Conservation (phyloP, 2,113 vertebrate genomes). For the Physeter macrocephalus region DNA sequence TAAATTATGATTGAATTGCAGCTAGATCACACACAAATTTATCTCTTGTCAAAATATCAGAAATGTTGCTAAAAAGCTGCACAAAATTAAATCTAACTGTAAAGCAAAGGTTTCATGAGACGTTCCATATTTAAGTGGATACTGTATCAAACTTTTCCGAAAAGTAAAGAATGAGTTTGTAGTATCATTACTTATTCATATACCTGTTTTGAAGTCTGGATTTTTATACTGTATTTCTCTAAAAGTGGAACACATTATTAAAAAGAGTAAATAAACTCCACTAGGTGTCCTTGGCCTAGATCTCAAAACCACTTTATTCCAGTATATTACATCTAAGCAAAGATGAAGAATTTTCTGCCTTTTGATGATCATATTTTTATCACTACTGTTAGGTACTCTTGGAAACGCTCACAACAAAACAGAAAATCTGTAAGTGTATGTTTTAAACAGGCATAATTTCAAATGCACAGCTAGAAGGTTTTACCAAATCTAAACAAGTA, state of each 20-base stretch:
- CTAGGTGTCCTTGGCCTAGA: neutral
- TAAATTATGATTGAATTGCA: neutral
- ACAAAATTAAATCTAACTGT: neutral
- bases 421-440: conserved; percentile 36
- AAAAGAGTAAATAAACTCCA: neutral
- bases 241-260: neutral
- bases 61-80: neutral
- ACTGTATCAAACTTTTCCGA: neutral
- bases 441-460: conserved; percentile 7
- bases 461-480: neutral
- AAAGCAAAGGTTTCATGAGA: neutral
- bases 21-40: neutral
- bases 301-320: conserved; percentile 10
- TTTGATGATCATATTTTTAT: neutral
- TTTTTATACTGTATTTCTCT: neutral
- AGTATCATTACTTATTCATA: neutral
- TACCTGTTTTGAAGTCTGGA: neutral
- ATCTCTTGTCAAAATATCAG: neutral
- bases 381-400: neutral
- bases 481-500: conserved; percentile 46
- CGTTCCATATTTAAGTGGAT: neutral
- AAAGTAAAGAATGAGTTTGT: neutral
- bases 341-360: neutral
- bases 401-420: neutral
- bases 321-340: neutral